phyloP scores from a whole-genome alignment of 2,797 vertebrate species.

The Lacerta viridis region DNA sequence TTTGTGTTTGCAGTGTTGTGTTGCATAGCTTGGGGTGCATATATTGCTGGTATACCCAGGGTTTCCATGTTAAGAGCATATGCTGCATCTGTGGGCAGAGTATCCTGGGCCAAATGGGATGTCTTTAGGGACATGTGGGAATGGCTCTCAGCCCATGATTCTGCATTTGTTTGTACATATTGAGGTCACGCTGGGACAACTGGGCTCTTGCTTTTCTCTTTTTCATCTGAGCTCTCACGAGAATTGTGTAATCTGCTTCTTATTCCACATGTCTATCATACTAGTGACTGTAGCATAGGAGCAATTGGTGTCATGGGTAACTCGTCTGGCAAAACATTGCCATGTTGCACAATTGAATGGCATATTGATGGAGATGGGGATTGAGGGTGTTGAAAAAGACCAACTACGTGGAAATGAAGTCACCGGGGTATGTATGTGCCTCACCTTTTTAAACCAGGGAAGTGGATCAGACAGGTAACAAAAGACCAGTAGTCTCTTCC shows the following conservation, averaged over 20 bases:
- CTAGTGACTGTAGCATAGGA: conserved; percentile 5
- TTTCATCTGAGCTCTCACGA: conserved; percentile 13
- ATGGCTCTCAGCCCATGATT: background rate
- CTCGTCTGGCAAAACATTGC: conserved; percentile 24
- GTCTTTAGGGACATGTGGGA: background rate
- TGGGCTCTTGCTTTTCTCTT: conserved; percentile 3
- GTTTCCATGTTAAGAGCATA: background rate
- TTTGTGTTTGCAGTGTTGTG: background rate
- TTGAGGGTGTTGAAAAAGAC: background rate
- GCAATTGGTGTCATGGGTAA: background rate
- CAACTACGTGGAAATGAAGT: background rate
- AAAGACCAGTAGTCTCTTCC: background rate
- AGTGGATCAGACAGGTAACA: conserved; percentile 4
- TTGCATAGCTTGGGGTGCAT: background rate
- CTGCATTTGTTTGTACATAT: conserved; percentile 61
- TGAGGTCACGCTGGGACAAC: conserved; percentile 43
- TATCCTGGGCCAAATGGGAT: background rate
- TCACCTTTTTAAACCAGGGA: background rate
- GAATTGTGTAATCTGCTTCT: conserved; percentile 26
- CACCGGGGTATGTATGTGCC: background rate
- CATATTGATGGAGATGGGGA: background rate
- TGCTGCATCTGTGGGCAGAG: background rate
- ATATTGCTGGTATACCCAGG: background rate
- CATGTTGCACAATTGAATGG: background rate
- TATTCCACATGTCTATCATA: conserved; percentile 10